Base-by-base conservation (phyloP, 1,140 invertebrate genomes). In the Diachasma alloeum region DNA sequence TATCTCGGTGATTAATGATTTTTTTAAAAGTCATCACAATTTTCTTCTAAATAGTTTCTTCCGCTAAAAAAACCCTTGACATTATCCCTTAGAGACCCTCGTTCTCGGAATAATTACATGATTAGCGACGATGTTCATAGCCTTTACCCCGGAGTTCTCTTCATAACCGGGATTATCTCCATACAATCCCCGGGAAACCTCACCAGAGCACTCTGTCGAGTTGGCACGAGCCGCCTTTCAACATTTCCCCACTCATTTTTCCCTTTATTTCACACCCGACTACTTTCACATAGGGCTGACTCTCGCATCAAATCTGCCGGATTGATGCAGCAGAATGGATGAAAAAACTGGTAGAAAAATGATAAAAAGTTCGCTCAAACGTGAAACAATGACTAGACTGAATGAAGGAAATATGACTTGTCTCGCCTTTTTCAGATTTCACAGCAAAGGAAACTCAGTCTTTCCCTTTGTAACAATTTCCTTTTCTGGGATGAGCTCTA, bases 221-320 rank as follows among this genome's bases (percentile, higher is more conserved):
- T 31, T 31, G 31, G 31, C 31, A 31, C 31, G 11, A 46, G 44
- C 10, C 44, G 2, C 9, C 44, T 46, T 46, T 46, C 44, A 46
- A n/a, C n/a, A 11, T 46, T 46, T 46, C 44, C 44, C 4, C 44
- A 46, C 44, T 46, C 11, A 15, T 46, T 46, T 46, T 46, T n/a
- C 44, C 44, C 44, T 46, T 46, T 46, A 15, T 46, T 46, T 46
- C n/a, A n/a, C 44, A 46, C 44, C 10, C n/a, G 44, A 46, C 2
- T 46, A 46, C 44, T 46, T 46, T 46, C 44, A 46, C 44, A 46
- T 46, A 46, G 44, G 44, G 44, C 44, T 11, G 44, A 11, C 4
- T 15, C 44, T 4, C 44, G 53, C 36, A 74, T 22, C 72, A 36
- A 74, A 74, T 74, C 42, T 74, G 10, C 26, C n/a, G 66, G 22